phyloP scores from a whole-genome alignment of 2,888 invertebrate species.

The Minunthozetes semirufus region DNA sequence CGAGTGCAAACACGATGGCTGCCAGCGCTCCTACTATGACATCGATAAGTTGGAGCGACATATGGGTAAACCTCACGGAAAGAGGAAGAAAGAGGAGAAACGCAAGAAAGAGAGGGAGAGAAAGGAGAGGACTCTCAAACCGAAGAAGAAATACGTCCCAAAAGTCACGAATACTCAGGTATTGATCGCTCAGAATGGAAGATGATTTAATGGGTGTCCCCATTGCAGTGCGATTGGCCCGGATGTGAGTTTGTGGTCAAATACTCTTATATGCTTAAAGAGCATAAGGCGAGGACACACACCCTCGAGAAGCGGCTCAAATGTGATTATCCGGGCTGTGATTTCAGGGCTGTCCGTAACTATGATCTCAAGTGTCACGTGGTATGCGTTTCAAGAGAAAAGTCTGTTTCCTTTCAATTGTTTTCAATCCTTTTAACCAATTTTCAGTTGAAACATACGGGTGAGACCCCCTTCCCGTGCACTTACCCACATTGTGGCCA shows the following conservation, averaged over 20 bases:
- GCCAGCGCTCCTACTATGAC: neutral
- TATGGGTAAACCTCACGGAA: neutral
- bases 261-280: neutral
- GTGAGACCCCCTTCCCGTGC: neutral
- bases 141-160: too few species aligned
- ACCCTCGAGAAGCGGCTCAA: neutral
- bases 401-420: neutral
- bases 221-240: conserved; percentile 19
- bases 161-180: too few species aligned
- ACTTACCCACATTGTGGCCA: neutral
- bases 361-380: neutral
- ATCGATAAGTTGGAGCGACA: neutral
- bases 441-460: conserved; percentile 3
- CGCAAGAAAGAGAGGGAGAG: neutral
- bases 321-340: neutral
- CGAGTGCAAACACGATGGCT: neutral
- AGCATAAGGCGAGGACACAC: neutral
- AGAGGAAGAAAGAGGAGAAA: neutral
- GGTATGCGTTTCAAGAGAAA: neutral
- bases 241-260: neutral
- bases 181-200: neutral
- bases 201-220: too few species aligned
- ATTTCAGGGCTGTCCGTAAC: neutral
- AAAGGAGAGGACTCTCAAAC: neutral
- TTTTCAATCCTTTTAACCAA: neutral